Evolutionary conservation across 2,888 invertebrate species (phyloP).

Genomic region (Drosophila fulvimacula): DNA sequence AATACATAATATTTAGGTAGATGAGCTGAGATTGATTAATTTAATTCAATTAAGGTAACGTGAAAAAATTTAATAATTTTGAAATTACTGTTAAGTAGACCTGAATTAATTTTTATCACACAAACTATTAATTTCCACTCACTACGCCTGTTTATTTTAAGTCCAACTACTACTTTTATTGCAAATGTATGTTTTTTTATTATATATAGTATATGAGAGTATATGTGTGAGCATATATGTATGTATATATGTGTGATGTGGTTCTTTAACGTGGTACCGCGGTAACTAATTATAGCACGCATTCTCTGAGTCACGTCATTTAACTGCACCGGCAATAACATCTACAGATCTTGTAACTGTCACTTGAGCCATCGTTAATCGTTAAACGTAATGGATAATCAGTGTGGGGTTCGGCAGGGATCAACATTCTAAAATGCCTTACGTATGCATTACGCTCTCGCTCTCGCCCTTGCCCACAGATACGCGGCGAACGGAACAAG

Average conservation of each 20-base stretch:
- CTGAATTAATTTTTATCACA: neutral
- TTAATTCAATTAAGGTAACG: neutral
- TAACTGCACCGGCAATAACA: slow-evolving; percentile 21
- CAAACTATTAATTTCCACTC: neutral
- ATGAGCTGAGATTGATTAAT: neutral
- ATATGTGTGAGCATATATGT: slow-evolving; percentile 16
- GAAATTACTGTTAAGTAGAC: neutral
- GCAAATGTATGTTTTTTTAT: neutral
- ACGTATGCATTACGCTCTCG: slow-evolving; percentile 61
- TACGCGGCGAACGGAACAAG: slow-evolving; percentile 87
- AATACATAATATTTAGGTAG: neutral
- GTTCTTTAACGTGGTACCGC: slow-evolving; percentile 3
- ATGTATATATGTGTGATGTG: slow-evolving; percentile 23
- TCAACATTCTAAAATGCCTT: slow-evolving; percentile 39
- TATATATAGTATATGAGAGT: slow-evolving; percentile 10
- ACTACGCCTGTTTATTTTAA: slow-evolving; percentile 1
- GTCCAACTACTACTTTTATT: neutral
- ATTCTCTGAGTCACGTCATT: slow-evolving; percentile 17
- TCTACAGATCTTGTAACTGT: slow-evolving; percentile 43
- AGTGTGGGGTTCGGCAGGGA: slow-evolving; percentile 20
- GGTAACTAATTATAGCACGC: slow-evolving; percentile 36
- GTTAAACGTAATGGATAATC: slow-evolving; percentile 40
- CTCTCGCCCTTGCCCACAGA: slow-evolving; percentile 70
- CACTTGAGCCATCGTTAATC: slow-evolving; percentile 30
- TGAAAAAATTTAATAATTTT: neutral